Evolutionary conservation across 2,797 vertebrate species (phyloP), one percentile per base, ranked within the genome.

Genomic region (Chloroceryle amazona): DNA sequence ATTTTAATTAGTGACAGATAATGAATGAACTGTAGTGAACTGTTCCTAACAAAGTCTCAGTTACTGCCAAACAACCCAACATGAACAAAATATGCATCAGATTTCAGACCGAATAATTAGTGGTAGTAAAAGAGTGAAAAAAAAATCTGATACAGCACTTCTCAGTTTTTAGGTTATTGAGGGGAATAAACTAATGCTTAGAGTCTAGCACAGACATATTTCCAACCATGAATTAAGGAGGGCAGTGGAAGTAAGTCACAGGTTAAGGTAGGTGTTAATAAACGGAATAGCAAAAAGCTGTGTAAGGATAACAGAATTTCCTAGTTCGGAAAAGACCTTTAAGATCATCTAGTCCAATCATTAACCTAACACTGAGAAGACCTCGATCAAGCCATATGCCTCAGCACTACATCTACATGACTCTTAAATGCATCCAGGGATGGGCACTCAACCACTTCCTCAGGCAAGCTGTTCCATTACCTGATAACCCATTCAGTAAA

Each of bases 1-100:
- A 61, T 94, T 97, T 98, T 96, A 97, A 98, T 98, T 98, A 98
- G 94, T 62, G 87, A 80, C 81, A 89, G 93, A 87, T 98, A 97
- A 98, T 97, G 79, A 96, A 92, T 97, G 95, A 97, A 75, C 58
- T 75, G 41, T 28, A 65, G 37, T 81, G 71, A 92, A 86, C 70
- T 85, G 28, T 66, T 92, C 37, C 44, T 90, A 58, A 86, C 60
- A n/a, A 85, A 92, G 47, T 84, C 72, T 71, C 65, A 75, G 61
- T 82, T 92, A 86, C 60, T 96, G 74, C 62, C 88, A 94, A 91
- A 97, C 95, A 88, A 2, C 4, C 12, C 49, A 91, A 41, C 55
- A 47, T 80, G 60, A 74, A 70, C 13, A 42, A 94, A 93, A 49
- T 46, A 52, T 3, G 39, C 9, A 51, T 65, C 18, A 82, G 71